phyloP scores from a whole-genome alignment of 2,797 vertebrate species.

The Discoglossus pictus region DNA sequence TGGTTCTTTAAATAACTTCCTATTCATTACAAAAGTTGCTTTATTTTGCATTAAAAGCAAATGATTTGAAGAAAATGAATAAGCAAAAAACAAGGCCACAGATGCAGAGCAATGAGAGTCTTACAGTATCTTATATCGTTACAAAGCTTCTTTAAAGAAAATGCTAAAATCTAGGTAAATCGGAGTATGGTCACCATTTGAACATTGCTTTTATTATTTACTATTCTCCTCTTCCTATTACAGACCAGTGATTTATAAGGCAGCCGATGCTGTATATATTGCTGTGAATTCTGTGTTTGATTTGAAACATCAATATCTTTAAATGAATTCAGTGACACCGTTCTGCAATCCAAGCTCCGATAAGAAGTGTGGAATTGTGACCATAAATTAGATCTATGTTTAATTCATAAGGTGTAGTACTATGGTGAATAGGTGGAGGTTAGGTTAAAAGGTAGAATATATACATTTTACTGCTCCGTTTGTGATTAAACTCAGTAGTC shows the following conservation, averaged over 20 bases:
- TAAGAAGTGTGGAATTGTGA: conserved; percentile 66
- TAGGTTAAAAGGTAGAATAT: conserved; percentile 66
- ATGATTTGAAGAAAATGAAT: no score
- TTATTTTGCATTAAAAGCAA: no score
- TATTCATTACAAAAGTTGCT: no score
- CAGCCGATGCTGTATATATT: conserved; percentile 57
- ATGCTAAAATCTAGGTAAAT: no score
- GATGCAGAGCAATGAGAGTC: no score
- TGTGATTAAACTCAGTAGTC: conserved; percentile 64
- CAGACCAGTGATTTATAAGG: conserved; percentile 68
- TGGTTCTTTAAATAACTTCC: no score
- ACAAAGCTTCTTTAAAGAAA: no score
- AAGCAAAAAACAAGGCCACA: no score
- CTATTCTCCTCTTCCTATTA: conserved; percentile 53
- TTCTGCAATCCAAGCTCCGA: conserved; percentile 69
- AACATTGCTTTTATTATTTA: conserved; percentile 3
- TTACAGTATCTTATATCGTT: no score
- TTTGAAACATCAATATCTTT: conserved; percentile 70
- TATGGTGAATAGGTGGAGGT: conserved; percentile 66
- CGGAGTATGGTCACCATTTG: background rate
- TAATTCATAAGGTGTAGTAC: conserved; percentile 73
- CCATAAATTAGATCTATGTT: conserved; percentile 76
- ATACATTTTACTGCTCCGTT: conserved; percentile 69
- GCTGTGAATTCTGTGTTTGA: conserved; percentile 63
- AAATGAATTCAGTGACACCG: conserved; percentile 73